Evolutionary conservation across 2,888 invertebrate species (phyloP), one percentile per base, ranked within the genome.

Genomic region (Caenorhabditis macrosperma): DNA sequence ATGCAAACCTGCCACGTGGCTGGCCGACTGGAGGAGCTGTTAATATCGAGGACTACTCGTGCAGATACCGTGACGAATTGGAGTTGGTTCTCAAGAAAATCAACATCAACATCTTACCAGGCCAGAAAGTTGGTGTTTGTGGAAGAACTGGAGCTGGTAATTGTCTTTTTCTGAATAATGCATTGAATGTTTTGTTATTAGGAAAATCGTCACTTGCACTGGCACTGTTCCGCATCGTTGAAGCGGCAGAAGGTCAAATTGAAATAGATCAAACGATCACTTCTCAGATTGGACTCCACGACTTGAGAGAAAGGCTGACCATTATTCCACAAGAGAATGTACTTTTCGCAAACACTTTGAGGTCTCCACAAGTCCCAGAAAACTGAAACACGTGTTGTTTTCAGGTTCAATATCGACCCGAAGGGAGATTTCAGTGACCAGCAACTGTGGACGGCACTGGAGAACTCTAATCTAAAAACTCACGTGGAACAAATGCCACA

Each of bases 381-480:
- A 12, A 2, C 5, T 44, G 2, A n/a, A 22, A 52, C 22, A 12
- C 12, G 12, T 38, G 30, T 17, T 35, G 2, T n/a, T 24, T 71
- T 96, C 79, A 96, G 97, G 66, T 93, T 95, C 92, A 97, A 97
- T 93, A 93, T 97, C 82, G 97, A 97, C 93, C 97, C 97, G 2
- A 95, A 96, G 91, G 93, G 93, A 85, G 91, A 68, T 20, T 83
- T 81, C 44, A 72, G 63, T 20, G 86, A 86, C 59, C 78, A 78
- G 1, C 78, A 84, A 35, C 24, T 84, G 0, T 86, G 86, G 86
- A 28, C 64, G n/a, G 83, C 85, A 12, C 38, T 86, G 10, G 82
- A 85, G 38, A 76, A 82, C 22, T 80, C 86, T 0, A 81, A 84
- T 55, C 50, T 86, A 24, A 76, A 82, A 24, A 35, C 74, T 2